Percentiles rank a stretch among this genome's conserved stretches.
Conservation (phyloP, 2,888 invertebrate genomes). For the Cordilura impudica region DNA sequence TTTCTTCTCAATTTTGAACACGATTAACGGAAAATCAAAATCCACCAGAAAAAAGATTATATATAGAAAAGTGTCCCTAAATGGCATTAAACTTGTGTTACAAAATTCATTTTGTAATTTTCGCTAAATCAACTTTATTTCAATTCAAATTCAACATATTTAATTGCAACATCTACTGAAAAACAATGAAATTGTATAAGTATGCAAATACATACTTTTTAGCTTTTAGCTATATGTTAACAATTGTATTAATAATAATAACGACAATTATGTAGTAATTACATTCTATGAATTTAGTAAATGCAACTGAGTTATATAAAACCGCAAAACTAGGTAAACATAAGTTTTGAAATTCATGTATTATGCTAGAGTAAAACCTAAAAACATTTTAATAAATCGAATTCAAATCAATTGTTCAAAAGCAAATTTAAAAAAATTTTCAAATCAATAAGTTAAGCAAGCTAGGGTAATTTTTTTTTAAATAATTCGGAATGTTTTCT, state of each 20-base stretch:
- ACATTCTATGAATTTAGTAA: slow-evolving; percentile 41
- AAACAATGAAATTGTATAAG: slow-evolving; percentile 13
- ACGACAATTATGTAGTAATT: too few relatives aligned
- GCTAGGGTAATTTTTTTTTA: too few relatives aligned
- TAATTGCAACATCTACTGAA: slow-evolving; percentile 39
- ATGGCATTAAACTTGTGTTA: too few relatives aligned
- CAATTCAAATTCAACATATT: slow-evolving; percentile 6
- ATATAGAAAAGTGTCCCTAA: too few relatives aligned
- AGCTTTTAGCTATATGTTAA: slow-evolving; percentile 35
- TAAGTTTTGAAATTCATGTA: background rate
- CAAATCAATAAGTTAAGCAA: too few relatives aligned
- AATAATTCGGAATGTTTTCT: slow-evolving; percentile 9
- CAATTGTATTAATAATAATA: slow-evolving; percentile 12
- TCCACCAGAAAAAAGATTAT: too few relatives aligned
- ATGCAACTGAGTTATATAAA: slow-evolving; percentile 30
- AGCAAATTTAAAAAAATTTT: too few relatives aligned
- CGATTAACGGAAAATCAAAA: too few relatives aligned
- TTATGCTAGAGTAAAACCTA: background rate
- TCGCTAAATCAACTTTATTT: slow-evolving; percentile 14
- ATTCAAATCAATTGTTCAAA: background rate
- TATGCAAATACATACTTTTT: background rate
- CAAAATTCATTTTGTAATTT: too few relatives aligned
- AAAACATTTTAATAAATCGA: background rate
- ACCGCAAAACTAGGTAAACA: background rate
- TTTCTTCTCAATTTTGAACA: too few relatives aligned